Evolutionary conservation across 2,113 vertebrate species (phyloP).

Genomic region (Colaptes auratus): DNA sequence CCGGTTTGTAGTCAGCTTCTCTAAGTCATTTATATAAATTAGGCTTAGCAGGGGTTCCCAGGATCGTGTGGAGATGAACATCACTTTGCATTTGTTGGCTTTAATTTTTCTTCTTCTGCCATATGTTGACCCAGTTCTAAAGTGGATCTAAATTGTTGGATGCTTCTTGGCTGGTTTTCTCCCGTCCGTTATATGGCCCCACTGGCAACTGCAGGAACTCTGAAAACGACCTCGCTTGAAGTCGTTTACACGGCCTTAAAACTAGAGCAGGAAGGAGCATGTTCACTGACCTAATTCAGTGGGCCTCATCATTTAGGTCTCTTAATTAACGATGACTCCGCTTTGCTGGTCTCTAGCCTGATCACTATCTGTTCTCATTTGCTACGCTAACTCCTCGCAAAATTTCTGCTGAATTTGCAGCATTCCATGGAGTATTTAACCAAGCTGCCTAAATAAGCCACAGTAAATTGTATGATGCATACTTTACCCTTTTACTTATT

Average conservation of each 20-base stretch:
- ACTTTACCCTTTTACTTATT: slow-evolving; percentile 36
- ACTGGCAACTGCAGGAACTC: slow-evolving; percentile 13
- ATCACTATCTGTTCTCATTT: slow-evolving; percentile 56
- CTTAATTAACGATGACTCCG: slow-evolving; percentile 58
- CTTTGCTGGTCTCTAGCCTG: slow-evolving; percentile 32
- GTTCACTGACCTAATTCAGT: slow-evolving; percentile 51
- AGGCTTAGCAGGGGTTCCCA: slow-evolving; percentile 61
- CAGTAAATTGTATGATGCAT: neutral
- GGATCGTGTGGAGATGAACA: slow-evolving; percentile 48
- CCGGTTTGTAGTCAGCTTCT: slow-evolving; percentile 65
- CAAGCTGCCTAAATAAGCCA: slow-evolving; percentile 28
- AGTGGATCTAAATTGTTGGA: slow-evolving; percentile 41
- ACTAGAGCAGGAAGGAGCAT: slow-evolving; percentile 25
- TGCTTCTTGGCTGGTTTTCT: slow-evolving; percentile 51
- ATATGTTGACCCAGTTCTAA: slow-evolving; percentile 64
- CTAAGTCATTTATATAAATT: slow-evolving; percentile 74
- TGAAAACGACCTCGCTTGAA: slow-evolving; percentile 3
- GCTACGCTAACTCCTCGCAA: neutral
- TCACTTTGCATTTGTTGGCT: slow-evolving; percentile 74
- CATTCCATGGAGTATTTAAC: slow-evolving; percentile 19
- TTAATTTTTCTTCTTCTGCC: slow-evolving; percentile 56
- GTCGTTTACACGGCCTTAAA: slow-evolving; percentile 49
- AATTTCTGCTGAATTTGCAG: slow-evolving; percentile 51
- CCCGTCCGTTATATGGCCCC: slow-evolving; percentile 1
- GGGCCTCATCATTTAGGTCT: slow-evolving; percentile 12